Evolutionary conservation across 1,140 invertebrate species (phyloP).

Genomic region (Apis dorsata): DNA sequence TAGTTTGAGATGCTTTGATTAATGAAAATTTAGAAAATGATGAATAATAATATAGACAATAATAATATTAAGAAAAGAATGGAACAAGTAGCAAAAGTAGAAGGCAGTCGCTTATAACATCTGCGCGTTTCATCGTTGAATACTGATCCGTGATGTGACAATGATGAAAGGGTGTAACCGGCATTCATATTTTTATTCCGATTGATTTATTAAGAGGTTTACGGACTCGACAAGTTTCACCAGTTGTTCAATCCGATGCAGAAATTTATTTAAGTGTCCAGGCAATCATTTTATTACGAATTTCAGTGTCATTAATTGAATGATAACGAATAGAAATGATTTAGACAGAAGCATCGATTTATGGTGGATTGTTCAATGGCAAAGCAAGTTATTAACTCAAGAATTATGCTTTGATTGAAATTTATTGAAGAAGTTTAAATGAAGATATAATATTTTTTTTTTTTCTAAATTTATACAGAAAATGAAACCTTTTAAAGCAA

Average conservation of each 20-base stretch:
- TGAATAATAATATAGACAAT: not conserved
- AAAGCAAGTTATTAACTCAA: not conserved
- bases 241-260: conserved; percentile 1
- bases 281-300: not conserved
- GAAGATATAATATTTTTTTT: no score
- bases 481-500: no score
- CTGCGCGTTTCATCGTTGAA: not conserved
- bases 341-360: not conserved
- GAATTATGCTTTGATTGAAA: not conserved
- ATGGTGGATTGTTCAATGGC: not conserved
- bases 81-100: not conserved
- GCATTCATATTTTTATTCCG: not conserved
- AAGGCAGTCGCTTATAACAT: not conserved
- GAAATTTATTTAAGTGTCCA: not conserved
- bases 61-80: not conserved
- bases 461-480: no score
- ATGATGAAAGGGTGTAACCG: conserved; percentile 9
- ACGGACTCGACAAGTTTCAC: not conserved
- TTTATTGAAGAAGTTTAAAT: not conserved
- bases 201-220: not conserved
- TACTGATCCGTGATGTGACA: not conserved
- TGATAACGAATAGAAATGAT: not conserved
- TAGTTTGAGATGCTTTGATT: not conserved
- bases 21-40: not conserved
- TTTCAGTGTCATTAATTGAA: not conserved